phyloP scores from a whole-genome alignment of 2,888 invertebrate genomes.

The Euzophera pinguis region DNA sequence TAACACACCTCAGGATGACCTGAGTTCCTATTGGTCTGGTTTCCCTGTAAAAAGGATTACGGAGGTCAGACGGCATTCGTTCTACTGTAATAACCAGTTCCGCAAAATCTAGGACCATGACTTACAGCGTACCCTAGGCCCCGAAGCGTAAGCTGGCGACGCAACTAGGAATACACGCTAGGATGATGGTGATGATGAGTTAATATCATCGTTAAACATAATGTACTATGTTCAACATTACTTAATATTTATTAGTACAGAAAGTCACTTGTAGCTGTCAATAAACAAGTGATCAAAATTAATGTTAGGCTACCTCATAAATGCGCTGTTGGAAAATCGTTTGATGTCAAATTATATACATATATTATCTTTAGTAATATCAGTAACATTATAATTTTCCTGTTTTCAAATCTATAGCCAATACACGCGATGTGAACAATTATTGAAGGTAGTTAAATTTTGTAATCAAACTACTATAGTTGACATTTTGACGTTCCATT shows the following conservation, averaged over 20 bases:
- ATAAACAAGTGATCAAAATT: neutral
- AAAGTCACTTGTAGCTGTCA: neutral
- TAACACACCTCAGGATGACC: too few species aligned
- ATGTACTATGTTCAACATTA: too few species aligned
- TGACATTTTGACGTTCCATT: neutral
- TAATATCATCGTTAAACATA: too few species aligned
- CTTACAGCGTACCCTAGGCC: too few species aligned
- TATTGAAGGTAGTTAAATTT: neutral
- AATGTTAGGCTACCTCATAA: neutral
- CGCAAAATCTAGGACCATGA: too few species aligned
- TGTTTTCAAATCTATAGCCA: neutral
- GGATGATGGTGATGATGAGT: too few species aligned
- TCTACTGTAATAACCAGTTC: too few species aligned
- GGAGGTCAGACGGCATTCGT: too few species aligned
- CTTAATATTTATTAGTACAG: neutral
- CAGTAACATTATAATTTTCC: neutral
- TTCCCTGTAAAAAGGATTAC: too few species aligned
- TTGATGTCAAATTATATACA: neutral
- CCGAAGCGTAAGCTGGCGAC: too few species aligned
- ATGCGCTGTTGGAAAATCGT: neutral
- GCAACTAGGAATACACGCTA: too few species aligned
- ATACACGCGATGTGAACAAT: neutral
- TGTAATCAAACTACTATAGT: neutral
- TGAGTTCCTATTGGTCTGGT: too few species aligned
- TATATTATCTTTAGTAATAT: neutral